Evolutionary conservation across 2,797 vertebrate genomes (phyloP).

Genomic region (Tragelaphus oryx): DNA sequence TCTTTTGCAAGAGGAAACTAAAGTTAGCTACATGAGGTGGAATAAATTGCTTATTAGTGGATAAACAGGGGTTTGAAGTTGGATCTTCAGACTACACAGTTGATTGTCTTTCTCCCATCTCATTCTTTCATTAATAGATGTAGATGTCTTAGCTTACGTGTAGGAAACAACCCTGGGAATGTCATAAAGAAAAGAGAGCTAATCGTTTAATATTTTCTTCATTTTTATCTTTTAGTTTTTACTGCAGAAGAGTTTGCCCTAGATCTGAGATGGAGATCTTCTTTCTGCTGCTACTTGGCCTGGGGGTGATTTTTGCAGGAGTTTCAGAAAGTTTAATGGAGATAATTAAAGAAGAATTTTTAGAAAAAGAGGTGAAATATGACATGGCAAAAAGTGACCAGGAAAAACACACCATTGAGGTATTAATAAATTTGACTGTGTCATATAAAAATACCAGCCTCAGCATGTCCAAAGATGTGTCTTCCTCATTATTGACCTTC

Average conservation of each 20-base stretch:
- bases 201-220: neutral
- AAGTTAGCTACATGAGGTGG: neutral
- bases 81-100: neutral
- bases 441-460: neutral
- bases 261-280: conserved; percentile 22
- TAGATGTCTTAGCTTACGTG: neutral
- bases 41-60: neutral
- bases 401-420: neutral
- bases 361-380: neutral
- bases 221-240: neutral
- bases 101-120: neutral
- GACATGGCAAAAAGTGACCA: neutral
- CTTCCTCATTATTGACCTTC: neutral
- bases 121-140: neutral
- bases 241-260: neutral
- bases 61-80: neutral
- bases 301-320: conserved; percentile 10
- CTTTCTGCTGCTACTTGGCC: conserved; percentile 43
- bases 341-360: neutral
- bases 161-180: neutral
- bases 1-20: neutral
- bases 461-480: neutral
- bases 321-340: conserved; percentile 18
- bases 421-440: neutral
- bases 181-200: neutral